These are phyloP conservation scores for Pseudomyrmex dendroicus DNA, from an alignment of 1,140 invertebrate genomes.

Conservation along the genomic window DNA sequence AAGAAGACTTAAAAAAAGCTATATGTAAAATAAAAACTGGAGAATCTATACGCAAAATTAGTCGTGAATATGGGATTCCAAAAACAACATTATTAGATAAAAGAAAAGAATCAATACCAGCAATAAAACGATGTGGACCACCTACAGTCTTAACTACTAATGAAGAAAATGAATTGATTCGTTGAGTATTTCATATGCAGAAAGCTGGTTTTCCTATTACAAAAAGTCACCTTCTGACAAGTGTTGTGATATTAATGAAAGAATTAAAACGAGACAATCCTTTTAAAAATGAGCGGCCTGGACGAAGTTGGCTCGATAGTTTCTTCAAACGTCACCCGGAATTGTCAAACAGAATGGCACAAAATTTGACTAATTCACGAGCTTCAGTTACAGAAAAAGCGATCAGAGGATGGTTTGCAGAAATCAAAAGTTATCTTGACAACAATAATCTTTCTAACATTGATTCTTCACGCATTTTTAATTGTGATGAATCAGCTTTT, in stretches of 20 bases:
- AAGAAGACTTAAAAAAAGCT: not conserved
- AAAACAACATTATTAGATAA: constrained; percentile 6
- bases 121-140: not conserved
- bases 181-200: constrained; percentile 74
- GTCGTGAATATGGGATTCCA: not conserved
- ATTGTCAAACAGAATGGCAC: constrained; percentile 66
- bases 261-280: constrained; percentile 70
- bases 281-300: constrained; percentile 74
- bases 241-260: constrained; percentile 73
- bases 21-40: not conserved
- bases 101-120: not conserved
- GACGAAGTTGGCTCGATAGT: constrained; percentile 69
- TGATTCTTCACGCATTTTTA: constrained; percentile 27
- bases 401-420: constrained; percentile 68
- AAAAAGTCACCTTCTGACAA: constrained; percentile 73
- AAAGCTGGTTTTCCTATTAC: constrained; percentile 77
- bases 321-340: constrained; percentile 76
- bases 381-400: constrained; percentile 63
- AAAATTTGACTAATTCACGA: constrained; percentile 73
- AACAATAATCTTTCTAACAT: constrained; percentile 25
- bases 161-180: not conserved
- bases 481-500: constrained; percentile 23
- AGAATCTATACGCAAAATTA: not conserved
- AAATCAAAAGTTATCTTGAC: constrained; percentile 65
- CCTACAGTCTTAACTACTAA: not conserved